phyloP scores from a whole-genome alignment of 2,888 invertebrate genomes.

The Heliconius ethilla region DNA sequence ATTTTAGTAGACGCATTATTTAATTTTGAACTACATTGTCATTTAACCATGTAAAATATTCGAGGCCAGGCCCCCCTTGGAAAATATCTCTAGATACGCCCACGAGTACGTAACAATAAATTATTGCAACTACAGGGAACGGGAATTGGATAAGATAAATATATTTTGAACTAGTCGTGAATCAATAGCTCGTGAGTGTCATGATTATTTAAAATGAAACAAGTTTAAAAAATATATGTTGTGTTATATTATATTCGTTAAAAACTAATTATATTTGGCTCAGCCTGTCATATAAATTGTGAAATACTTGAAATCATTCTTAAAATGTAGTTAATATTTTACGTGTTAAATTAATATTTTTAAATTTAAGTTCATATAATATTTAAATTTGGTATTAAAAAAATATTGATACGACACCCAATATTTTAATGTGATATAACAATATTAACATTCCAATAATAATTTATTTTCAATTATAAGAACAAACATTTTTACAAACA shows the following conservation, averaged over 20 bases:
- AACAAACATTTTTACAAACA: neutral
- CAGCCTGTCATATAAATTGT: neutral
- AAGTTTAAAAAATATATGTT: neutral
- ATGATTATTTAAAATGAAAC: neutral
- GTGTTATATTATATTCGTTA: neutral
- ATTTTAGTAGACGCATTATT: neutral
- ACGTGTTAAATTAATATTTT: neutral
- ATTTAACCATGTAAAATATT: neutral
- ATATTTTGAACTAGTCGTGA: neutral
- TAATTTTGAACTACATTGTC: neutral
- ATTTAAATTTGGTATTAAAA: neutral
- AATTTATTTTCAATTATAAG: neutral
- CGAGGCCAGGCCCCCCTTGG: neutral
- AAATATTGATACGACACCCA: too few species aligned
- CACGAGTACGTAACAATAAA: constrained; percentile 23
- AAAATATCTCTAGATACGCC: neutral
- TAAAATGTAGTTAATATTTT: neutral
- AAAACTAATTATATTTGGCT: neutral
- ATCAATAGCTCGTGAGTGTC: neutral
- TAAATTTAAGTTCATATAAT: neutral
- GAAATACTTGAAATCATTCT: neutral
- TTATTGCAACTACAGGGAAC: constrained; percentile 55
- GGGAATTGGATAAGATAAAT: constrained; percentile 49
- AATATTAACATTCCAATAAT: neutral
- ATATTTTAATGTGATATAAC: neutral